These are phyloP conservation scores for Antigone vipio DNA, from an alignment of 2,113 vertebrate species.

Conservation along the genomic window DNA sequence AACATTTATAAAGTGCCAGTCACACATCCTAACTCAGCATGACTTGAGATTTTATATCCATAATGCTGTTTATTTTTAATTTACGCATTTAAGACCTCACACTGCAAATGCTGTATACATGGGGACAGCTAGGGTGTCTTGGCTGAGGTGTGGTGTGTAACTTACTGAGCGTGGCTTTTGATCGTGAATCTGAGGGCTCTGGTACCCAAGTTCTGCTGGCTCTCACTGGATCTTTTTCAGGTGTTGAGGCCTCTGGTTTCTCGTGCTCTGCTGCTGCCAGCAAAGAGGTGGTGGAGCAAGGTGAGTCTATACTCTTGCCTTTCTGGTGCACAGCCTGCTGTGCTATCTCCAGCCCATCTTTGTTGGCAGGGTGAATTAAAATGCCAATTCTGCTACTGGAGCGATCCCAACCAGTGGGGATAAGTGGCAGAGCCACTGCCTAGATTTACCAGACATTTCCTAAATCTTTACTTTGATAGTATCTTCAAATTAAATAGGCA, in stretches of 20 bases:
- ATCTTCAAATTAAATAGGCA: neutral
- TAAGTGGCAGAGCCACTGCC: neutral
- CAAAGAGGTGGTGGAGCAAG: neutral
- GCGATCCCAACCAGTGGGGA: rapidly evolving
- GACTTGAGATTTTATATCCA: neutral
- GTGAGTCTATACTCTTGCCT: neutral
- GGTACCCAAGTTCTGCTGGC: neutral
- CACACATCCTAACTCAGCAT: neutral
- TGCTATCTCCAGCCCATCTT: neutral
- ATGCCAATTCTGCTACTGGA: neutral
- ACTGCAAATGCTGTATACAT: neutral
- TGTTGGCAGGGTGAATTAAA: neutral
- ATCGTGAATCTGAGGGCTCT: neutral
- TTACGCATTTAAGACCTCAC: neutral
- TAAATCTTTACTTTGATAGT: neutral
- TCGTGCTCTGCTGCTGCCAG: neutral
- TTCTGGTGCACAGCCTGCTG: neutral
- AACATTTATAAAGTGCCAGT: neutral
- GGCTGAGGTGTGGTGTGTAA: neutral
- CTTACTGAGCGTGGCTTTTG: neutral
- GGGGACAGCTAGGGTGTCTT: rapidly evolving
- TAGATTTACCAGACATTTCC: neutral
- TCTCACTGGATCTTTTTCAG: neutral
- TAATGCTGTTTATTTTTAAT: slow-evolving; percentile 1
- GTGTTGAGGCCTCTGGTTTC: neutral